Base-by-base conservation (phyloP, 2,113 vertebrate genomes). In the Amphilophus citrinellus region DNA sequence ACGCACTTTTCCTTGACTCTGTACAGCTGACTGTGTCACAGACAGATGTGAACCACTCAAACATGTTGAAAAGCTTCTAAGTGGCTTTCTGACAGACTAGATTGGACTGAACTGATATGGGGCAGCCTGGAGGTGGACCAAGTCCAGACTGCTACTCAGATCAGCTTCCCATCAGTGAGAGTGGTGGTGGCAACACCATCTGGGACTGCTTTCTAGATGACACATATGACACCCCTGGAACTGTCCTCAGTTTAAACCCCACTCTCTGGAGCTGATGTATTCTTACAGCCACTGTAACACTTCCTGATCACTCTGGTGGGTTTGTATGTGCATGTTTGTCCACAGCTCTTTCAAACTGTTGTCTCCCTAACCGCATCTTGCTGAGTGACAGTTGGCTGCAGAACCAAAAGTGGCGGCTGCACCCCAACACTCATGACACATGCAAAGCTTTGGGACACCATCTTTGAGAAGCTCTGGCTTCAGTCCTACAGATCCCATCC, bases 41-140 rank as follows among this genome's bases (percentile, higher is more conserved):
- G 61, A 84, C 60, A 81, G 58, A 85, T 10, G 59, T 44, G 77
- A 87, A 66, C 77, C 80, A 77, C 80, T 87, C 35, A 8, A 88
- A 87, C 84, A 66, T 63, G 88, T 77, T 82, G 77, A 91, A 83
- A 85, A 79, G 84, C 82, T 87, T 88, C 76, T 89, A 66, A 91
- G 80, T 84, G 87, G 85, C 76, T 88, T 77, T 30, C 62, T 80
- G 77, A 83, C 56, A 71, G 79, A 79, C 62, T 73, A 32, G 63
- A 86, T 79, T 42, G 81, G 76, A 66, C 80, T 86, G 80, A 80
- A 53, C 61, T 76, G 78, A 91, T 89, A 83, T 60, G 65, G 88
- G 85, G 50, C 79, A 75, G 61, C 39, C 32, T 77, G 77, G 30
- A 76, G 63, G 85, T 79, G 60, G 88, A 68, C 42, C n/a, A 32